A percentile compares a stretch with the other conserved stretches of the same genome.
These are phyloP conservation scores for Seladonia tumulorum DNA, from an alignment of 2,888 invertebrate genomes.

Conservation along the genomic window DNA sequence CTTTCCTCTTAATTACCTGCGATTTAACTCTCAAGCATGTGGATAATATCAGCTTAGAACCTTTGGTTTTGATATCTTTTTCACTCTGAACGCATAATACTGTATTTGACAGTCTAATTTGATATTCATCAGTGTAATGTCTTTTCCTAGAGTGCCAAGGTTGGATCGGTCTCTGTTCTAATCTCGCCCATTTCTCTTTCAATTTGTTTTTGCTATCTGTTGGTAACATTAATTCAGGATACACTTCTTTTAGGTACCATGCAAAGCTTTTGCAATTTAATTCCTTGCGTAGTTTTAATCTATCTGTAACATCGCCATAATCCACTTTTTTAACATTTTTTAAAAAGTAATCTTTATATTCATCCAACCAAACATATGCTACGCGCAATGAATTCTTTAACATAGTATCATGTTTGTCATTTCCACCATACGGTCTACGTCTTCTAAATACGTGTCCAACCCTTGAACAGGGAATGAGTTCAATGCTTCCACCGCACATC, in stretches of 20 bases:
- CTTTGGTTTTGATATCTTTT: constrained; percentile 91
- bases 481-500: constrained; percentile 98
- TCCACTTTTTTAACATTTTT: constrained; percentile 87
- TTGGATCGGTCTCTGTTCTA: constrained; percentile 89
- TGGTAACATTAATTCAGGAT: constrained; percentile 91
- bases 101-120: constrained; percentile 90
- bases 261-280: constrained; percentile 92
- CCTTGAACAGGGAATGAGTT: constrained; percentile 96
- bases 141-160: constrained; percentile 94
- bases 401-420: constrained; percentile 94
- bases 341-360: constrained; percentile 94
- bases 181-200: constrained; percentile 87
- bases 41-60: constrained; percentile 88
- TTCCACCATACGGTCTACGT: constrained; percentile 95
- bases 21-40: constrained; percentile 89
- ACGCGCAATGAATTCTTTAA: constrained; percentile 95
- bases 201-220: constrained; percentile 86
- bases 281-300: constrained; percentile 89
- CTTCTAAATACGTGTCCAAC: constrained; percentile 98
- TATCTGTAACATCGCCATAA: constrained; percentile 92
- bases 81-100: constrained; percentile 92
- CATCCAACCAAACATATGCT: constrained; percentile 99
- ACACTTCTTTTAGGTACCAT: constrained; percentile 94
- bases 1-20: constrained; percentile 86
- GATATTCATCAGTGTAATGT: constrained; percentile 90